Evolutionary conservation across 2,797 vertebrate genomes (phyloP).

Genomic region (Lepidocolaptes lacrymiger): DNA sequence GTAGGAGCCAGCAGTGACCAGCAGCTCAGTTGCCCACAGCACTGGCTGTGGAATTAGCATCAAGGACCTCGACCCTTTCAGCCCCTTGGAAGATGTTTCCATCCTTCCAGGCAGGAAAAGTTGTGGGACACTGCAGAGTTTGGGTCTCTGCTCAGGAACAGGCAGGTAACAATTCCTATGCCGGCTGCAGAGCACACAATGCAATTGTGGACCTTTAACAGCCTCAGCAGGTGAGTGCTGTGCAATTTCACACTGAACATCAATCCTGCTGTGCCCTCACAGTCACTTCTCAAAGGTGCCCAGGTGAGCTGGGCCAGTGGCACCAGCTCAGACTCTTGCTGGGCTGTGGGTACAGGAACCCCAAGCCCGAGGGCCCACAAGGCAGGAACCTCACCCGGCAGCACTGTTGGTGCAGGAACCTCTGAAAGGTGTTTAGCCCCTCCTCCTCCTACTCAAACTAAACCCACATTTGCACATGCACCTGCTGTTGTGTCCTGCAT

Average conservation of each 20-base stretch:
- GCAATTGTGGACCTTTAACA: not conserved
- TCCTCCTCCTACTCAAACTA: not conserved
- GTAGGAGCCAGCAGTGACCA: not conserved
- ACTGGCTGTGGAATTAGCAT: rapidly evolving
- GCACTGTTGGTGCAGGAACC: rapidly evolving
- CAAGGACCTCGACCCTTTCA: not conserved
- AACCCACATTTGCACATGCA: not conserved
- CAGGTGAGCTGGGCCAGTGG: not conserved
- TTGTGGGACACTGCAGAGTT: not conserved
- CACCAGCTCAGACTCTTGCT: rapidly evolving
- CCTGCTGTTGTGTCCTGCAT: not conserved
- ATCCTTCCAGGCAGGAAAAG: not conserved
- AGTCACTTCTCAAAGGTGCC: not conserved
- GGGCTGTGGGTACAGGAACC: rapidly evolving
- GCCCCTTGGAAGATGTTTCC: not conserved
- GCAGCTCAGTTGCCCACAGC: not conserved
- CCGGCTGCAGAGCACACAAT: rapidly evolving
- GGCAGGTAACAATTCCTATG: rapidly evolving
- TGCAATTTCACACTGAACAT: not conserved
- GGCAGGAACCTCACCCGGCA: not conserved
- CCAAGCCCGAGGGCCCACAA: rapidly evolving
- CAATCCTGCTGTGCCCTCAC: not conserved
- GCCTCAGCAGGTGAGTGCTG: not conserved
- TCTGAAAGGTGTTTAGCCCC: not conserved
- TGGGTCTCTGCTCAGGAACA: not conserved